phyloP scores from a whole-genome alignment of 2,113 vertebrate genomes.

The Propithecus coquereli region DNA sequence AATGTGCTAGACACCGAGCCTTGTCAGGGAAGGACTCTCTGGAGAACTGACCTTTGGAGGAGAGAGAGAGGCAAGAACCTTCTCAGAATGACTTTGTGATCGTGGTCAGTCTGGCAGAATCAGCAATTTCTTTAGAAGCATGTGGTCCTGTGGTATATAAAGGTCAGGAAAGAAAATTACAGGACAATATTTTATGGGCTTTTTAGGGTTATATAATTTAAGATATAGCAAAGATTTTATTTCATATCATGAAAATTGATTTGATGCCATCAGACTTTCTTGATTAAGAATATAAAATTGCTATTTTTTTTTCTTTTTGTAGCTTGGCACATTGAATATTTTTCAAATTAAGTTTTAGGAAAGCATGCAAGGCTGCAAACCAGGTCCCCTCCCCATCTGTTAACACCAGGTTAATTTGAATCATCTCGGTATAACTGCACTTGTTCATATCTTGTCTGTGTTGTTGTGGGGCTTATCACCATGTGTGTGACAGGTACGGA shows the following conservation, averaged over 20 bases:
- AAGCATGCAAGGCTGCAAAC: not conserved
- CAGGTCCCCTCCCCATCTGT: not conserved
- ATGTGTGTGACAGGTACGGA: not conserved
- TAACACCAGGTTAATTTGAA: constrained; percentile 34
- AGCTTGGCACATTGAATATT: not conserved
- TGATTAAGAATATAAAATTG: not conserved
- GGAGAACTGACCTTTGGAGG: not conserved
- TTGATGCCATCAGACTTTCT: not conserved
- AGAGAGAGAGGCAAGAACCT: not conserved
- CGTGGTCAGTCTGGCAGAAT: not conserved
- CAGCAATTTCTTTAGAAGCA: not conserved
- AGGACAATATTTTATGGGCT: not conserved
- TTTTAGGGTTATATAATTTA: not conserved
- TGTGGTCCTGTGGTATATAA: not conserved
- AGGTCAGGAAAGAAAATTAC: constrained; percentile 8
- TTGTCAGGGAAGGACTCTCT: not conserved
- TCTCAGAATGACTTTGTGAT: not conserved
- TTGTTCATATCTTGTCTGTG: constrained; percentile 53
- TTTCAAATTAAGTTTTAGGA: not conserved
- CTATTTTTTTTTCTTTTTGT: not conserved
- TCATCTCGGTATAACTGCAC: constrained; percentile 43
- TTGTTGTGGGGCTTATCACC: not conserved
- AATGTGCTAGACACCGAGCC: not conserved
- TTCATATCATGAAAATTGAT: not conserved
- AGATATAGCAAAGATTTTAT: constrained; percentile 12